Percentiles rank a stretch among this genome's conserved stretches.
Evolutionary conservation across 92 coral and sea anemone genomes (phyloP).

Genomic region (Muricea muricata): DNA sequence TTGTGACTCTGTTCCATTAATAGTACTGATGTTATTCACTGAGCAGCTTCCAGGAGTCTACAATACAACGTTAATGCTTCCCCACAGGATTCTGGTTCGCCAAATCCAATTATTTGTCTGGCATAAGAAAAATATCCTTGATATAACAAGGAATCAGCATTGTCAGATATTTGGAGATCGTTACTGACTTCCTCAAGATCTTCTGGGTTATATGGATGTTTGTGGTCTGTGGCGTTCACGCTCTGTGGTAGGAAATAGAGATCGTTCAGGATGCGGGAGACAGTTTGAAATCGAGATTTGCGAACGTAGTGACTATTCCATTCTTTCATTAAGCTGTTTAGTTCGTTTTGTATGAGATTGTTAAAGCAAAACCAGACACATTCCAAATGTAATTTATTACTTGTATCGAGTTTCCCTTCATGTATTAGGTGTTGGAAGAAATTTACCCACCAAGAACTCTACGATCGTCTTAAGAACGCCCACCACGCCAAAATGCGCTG

Average conservation of each 20-base stretch:
- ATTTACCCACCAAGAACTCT: conserved; percentile 66
- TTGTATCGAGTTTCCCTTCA: conserved; percentile 54
- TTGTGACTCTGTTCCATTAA: background rate
- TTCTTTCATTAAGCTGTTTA: conserved; percentile 55
- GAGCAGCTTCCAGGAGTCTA: conserved; percentile 41
- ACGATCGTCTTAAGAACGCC: conserved; percentile 52
- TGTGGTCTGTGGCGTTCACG: conserved; percentile 42
- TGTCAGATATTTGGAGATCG: conserved; percentile 46
- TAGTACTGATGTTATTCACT: background rate
- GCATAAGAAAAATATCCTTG: conserved; percentile 40
- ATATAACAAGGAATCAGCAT: conserved; percentile 38
- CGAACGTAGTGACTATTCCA: conserved; percentile 61
- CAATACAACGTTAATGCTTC: conserved; percentile 40
- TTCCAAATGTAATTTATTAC: conserved; percentile 42
- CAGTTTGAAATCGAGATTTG: conserved; percentile 53
- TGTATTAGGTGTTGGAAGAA: conserved; percentile 36
- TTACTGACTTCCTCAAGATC: conserved; percentile 54
- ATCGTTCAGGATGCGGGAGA: conserved; percentile 49
- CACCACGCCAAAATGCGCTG: conserved; percentile 69
- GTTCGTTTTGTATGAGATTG: conserved; percentile 51
- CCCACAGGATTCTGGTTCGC: conserved; percentile 46
- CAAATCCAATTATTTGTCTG: conserved; percentile 41
- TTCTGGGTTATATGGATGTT: conserved; percentile 39
- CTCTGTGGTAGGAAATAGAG: conserved; percentile 52
- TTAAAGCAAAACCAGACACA: conserved; percentile 60